Evolutionary conservation across 2,797 vertebrate species (phyloP).

Genomic region (Mormyrops attenuatus): DNA sequence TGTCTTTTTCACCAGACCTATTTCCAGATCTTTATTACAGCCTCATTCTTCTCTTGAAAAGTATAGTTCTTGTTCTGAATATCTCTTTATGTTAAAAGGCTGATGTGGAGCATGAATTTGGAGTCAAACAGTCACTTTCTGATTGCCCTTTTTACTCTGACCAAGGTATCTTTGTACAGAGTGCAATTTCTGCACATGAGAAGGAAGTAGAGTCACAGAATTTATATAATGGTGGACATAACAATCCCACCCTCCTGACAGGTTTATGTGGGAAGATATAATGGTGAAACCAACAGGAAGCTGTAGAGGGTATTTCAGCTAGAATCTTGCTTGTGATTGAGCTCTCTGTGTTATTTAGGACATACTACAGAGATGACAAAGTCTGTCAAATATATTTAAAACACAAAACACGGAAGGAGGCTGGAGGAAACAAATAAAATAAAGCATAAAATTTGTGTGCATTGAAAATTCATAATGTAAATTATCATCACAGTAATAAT

Average conservation of each 20-base stretch:
- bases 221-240: background rate
- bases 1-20: background rate
- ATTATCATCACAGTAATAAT: background rate
- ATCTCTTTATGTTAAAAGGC: background rate
- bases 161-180: background rate
- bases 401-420: background rate
- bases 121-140: background rate
- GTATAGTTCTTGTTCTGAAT: background rate
- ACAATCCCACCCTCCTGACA: background rate
- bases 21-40: background rate
- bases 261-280: conserved; percentile 3
- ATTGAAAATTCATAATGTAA: background rate
- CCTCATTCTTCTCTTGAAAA: background rate
- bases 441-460: background rate
- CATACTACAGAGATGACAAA: background rate
- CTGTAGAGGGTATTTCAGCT: background rate
- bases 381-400: background rate
- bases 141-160: background rate
- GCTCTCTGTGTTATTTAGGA: background rate
- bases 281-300: background rate
- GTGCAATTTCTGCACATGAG: background rate
- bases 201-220: background rate
- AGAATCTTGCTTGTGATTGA: background rate
- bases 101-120: background rate
- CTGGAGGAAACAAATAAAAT: background rate